Base-by-base conservation (phyloP, 23 tunicate species). In the Halocynthia roretzi region DNA sequence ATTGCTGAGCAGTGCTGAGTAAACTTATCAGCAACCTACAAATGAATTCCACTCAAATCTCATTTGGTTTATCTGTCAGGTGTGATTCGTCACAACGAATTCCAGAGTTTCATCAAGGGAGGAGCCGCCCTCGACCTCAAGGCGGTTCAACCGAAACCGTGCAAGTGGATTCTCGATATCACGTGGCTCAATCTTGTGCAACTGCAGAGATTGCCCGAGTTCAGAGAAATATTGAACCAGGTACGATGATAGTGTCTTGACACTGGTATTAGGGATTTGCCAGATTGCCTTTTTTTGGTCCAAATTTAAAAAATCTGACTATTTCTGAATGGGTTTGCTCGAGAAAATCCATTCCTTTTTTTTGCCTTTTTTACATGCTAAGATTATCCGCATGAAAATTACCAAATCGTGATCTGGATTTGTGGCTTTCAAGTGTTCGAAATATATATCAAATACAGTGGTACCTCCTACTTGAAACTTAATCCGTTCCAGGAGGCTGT, bases 111-210 rank as follows among this genome's bases (percentile, higher is more conserved):
- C 71, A 88, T 94, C 82, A 94, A 94, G 53, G 99, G 99, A 61
- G 99, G 99, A 54, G 99, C 99, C 50, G 99, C 99, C 15, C 78
- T 94, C 49, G 99, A 94, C 78, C 72, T 94, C 23, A 84, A 84
- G 49, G 86, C 99, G 11, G 95, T 88, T 22, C 87, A 77, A 50
- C 80, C 96, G 18, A 94, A 94, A 67, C 99, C 99, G 6, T 77
- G 86, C 74, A 94, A 94, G 60, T 94, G 99, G 99, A 94, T 94
- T 67, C 82, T 84, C n/a, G 99, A 94, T 57, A 71, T 88, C 69
- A 94, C 94, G 19, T 94, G 99, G 99, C 83, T 94, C 14, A 94
- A 94, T 65, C 73, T 94, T 23, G 99, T 94, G 17, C 99, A 94
- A 65, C 73, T 89, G 54, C 94, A 94, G 76, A 88, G 85, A 61